A percentile compares a stretch with the other conserved stretches of the same genome.
phyloP scores from a whole-genome alignment of 2,797 vertebrate genomes.

The Dicrostonyx torquatus region DNA sequence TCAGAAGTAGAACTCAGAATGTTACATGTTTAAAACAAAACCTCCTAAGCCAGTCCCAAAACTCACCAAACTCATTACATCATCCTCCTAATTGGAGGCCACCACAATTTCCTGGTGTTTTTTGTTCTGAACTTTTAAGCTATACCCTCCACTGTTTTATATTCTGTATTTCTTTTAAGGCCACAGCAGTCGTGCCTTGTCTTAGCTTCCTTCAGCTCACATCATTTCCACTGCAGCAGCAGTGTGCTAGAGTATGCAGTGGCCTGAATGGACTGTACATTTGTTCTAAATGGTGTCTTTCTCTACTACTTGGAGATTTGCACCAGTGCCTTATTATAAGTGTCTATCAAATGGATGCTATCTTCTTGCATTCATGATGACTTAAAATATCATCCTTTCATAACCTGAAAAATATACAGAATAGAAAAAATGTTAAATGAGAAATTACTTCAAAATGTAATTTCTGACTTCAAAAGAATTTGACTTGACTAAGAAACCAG shows the following conservation, averaged over 20 bases:
- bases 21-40: slow-evolving; percentile 41
- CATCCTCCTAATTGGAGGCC: slow-evolving; percentile 19
- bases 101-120: neutral
- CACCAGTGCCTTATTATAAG: neutral
- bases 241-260: neutral
- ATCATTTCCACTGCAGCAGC: neutral
- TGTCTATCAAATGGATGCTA: neutral
- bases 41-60: neutral
- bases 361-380: slow-evolving; percentile 26
- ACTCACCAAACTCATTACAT: neutral
- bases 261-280: neutral
- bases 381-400: neutral
- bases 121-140: slow-evolving; percentile 8
- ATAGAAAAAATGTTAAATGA: slow-evolving; percentile 8
- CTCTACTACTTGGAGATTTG: neutral
- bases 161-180: neutral
- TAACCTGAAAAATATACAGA: slow-evolving; percentile 6
- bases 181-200: slow-evolving; percentile 3
- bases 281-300: neutral
- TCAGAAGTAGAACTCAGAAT: slow-evolving; percentile 48
- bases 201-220: neutral
- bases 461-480: slow-evolving; percentile 57
- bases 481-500: slow-evolving; percentile 44
- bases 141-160: neutral
- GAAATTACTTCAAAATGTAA: slow-evolving; percentile 49